Evolutionary conservation across 23 tunicate genomes (phyloP).

Genomic region (Trididemnum miniatum): DNA sequence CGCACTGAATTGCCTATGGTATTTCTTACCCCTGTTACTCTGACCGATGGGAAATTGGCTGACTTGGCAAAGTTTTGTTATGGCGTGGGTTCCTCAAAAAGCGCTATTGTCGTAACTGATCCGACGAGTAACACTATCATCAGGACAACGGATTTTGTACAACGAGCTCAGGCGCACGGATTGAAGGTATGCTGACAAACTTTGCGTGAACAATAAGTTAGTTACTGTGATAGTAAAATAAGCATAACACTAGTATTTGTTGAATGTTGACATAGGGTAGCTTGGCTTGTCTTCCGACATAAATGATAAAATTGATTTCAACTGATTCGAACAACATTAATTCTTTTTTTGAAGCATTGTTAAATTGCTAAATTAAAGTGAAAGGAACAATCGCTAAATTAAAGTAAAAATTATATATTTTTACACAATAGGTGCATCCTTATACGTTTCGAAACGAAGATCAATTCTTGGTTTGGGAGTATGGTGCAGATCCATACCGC

Average conservation of each 20-base stretch:
- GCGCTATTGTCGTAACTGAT: constrained; percentile 49
- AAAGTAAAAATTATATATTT: too few relatives aligned
- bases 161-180: constrained; percentile 43
- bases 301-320: too few relatives aligned
- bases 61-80: constrained; percentile 47
- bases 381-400: too few relatives aligned
- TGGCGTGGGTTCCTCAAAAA: constrained; percentile 77
- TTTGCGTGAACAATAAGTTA: too few relatives aligned
- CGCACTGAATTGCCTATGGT: constrained; percentile 66
- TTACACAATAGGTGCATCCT: constrained; percentile 92
- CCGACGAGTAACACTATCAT: constrained; percentile 36
- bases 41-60: constrained; percentile 29
- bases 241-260: too few relatives aligned
- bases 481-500: constrained; percentile 68
- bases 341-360: too few relatives aligned
- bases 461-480: constrained; percentile 68
- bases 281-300: too few relatives aligned
- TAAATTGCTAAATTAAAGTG: too few relatives aligned
- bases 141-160: constrained; percentile 44
- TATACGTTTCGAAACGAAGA: constrained; percentile 91
- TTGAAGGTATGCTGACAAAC: constrained; percentile 68
- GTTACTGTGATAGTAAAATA: too few relatives aligned
- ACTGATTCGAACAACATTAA: too few relatives aligned
- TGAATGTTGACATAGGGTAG: too few relatives aligned
- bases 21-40: constrained; percentile 13